Base-by-base conservation (phyloP, 2,113 vertebrate genomes). In the Eidolon helvum region DNA sequence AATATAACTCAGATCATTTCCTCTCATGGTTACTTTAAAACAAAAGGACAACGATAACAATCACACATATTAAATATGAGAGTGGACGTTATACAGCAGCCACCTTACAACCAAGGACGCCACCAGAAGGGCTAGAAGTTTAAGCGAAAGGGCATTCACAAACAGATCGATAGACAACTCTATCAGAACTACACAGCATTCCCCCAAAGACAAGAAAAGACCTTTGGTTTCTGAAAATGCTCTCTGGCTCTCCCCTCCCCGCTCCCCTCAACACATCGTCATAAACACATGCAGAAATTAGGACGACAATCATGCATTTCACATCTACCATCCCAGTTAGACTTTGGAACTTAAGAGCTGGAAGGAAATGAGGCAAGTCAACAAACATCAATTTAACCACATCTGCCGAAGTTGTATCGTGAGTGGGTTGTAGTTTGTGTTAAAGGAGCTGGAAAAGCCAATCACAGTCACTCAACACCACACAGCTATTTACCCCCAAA, bases 401-500 rank as follows among this genome's bases (percentile, higher is more conserved):
- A 99, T 99, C 99, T 98, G 99, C 99, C 98, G 95, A 95, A 98
- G 98, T 97, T 90, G 98, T 74, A 48, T 98, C 98, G 98, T 98
- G 98, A 98, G 98, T 98, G 98, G 97, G 98, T 98, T 98, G 97
- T 98, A 98, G 98, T 98, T 98, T 97, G 98, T 98, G 98, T 99
- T 99, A 99, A 98, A 99, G 98, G 98, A 99, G 97, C 98, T 97
- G 98, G 98, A 98, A 97, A 98, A 99, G 98, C 98, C 97, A 99
- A 99, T 98, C 99, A 99, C 99, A 99, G 99, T 99, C 99, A 99
- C 99, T 99, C 98, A 99, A 98, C 98, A 98, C 98, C 98, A 99
- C 98, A 99, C 99, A 97, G 98, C 99, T 99, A 98, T 99, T 99
- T 99, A 99, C 99, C 99, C 99, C 99, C 97, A 98, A 97, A 99